Conservation (phyloP, 2,113 vertebrate species). For the Notothenia rossii region DNA sequence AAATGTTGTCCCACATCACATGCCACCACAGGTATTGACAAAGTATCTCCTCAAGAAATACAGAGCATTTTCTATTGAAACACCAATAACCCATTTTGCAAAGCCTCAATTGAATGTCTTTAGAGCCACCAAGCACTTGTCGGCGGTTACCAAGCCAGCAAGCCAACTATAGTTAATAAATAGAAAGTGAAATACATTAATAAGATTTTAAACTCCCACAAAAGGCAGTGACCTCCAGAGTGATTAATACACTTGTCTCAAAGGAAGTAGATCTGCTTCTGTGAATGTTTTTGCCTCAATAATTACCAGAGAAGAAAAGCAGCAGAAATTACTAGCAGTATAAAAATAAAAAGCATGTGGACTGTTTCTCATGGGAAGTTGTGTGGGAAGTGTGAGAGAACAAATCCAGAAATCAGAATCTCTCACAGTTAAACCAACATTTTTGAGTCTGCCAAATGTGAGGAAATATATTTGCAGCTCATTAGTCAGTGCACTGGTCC, state of each 20-base stretch:
- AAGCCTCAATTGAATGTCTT: not conserved
- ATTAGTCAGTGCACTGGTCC: not conserved
- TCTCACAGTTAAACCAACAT: slow-evolving; percentile 12
- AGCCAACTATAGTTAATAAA: no score
- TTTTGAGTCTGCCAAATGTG: slow-evolving; percentile 7
- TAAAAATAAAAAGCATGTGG: slow-evolving; percentile 18
- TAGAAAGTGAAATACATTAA: not conserved
- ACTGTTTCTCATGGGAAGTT: slow-evolving; percentile 5
- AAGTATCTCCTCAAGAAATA: no score
- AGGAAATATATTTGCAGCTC: slow-evolving; percentile 1
- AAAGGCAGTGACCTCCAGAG: not conserved
- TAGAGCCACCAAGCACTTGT: not conserved
- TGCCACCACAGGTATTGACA: no score
- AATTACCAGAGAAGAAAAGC: not conserved
- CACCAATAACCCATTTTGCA: not conserved
- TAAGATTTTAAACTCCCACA: not conserved
- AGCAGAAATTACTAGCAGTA: not conserved
- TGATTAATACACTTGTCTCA: not conserved
- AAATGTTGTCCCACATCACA: no score
- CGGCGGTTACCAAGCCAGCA: not conserved
- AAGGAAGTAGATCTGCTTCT: not conserved
- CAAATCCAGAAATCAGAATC: not conserved
- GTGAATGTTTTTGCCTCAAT: not conserved
- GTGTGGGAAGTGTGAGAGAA: not conserved
- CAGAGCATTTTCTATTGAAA: not conserved